These are phyloP conservation scores for Cuculus canorus DNA, from an alignment of 2,797 vertebrate species.

Conservation along the genomic window DNA sequence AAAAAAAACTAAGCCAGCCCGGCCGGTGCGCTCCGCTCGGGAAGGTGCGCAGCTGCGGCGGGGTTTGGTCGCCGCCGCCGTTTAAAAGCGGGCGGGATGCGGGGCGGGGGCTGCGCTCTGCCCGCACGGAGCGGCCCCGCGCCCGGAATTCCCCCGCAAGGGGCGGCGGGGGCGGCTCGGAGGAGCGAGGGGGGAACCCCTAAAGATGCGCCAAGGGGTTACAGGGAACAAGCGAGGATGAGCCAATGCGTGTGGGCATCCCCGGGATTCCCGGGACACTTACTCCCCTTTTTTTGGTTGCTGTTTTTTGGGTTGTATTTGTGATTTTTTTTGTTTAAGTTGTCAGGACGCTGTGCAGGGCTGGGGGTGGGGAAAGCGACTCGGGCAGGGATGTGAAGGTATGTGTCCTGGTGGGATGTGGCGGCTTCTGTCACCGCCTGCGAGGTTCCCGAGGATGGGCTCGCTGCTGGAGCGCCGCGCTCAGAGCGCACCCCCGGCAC, in stretches of 20 bases:
- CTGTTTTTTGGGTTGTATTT: too few relatives aligned
- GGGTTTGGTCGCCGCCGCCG: background rate
- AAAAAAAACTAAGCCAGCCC: background rate
- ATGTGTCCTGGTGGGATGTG: rapidly evolving
- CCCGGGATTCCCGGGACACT: too few relatives aligned
- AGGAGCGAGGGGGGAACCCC: rapidly evolving
- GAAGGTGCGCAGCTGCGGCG: background rate
- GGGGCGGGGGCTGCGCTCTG: background rate
- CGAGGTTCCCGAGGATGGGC: background rate
- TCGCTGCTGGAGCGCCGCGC: too few relatives aligned
- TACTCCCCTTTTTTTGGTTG: background rate
- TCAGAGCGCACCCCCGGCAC: background rate
- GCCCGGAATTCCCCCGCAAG: background rate
- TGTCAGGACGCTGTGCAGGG: too few relatives aligned
- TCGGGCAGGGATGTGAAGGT: background rate
- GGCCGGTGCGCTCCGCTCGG: background rate
- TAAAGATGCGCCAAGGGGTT: rapidly evolving
- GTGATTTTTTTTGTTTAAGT: too few relatives aligned
- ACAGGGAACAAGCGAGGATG: rapidly evolving
- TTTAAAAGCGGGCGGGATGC: background rate
- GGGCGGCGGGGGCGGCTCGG: background rate
- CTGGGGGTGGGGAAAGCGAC: background rate
- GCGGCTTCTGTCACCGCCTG: too few relatives aligned
- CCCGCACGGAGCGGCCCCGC: too few relatives aligned
- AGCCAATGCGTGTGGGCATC: too few relatives aligned